Evolutionary conservation across 2,888 invertebrate species (phyloP).

Genomic region (Nomada hirtipes): DNA sequence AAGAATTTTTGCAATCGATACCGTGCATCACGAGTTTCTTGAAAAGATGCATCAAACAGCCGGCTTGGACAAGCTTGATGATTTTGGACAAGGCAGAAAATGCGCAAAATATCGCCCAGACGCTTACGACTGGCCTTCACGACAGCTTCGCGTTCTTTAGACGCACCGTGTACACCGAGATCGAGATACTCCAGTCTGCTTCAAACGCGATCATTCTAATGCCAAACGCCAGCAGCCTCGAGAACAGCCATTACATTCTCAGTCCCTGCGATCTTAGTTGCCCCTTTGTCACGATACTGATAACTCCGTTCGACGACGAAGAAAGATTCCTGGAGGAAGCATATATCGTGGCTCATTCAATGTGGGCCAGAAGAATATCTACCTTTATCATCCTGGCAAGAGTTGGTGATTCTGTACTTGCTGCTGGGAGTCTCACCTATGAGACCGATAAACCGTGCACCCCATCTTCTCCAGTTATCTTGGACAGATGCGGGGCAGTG

Average conservation of each 20-base stretch:
- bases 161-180: not conserved
- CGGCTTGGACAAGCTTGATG: conserved; percentile 49
- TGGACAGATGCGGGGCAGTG: conserved; percentile 60
- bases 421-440: conserved; percentile 66
- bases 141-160: conserved; percentile 9
- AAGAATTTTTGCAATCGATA: conserved; percentile 26
- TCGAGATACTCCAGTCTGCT: not conserved
- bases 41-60: conserved; percentile 26
- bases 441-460: conserved; percentile 33
- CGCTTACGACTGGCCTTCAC: conserved; percentile 36
- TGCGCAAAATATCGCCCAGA: conserved; percentile 1
- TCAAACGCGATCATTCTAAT: conserved; percentile 62
- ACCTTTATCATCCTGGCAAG: conserved; percentile 65
- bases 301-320: conserved; percentile 46
- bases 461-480: conserved; percentile 61
- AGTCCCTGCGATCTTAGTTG: conserved; percentile 69
- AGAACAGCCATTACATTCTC: conserved; percentile 30
- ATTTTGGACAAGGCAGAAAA: conserved; percentile 30
- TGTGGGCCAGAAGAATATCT: conserved; percentile 67
- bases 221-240: conserved; percentile 53
- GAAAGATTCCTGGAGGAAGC: conserved; percentile 67
- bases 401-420: conserved; percentile 49
- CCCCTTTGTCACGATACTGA: conserved; percentile 63
- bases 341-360: conserved; percentile 31
- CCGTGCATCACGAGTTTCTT: conserved; percentile 66